Evolutionary conservation across 2,113 vertebrate genomes (phyloP), one percentile per base, ranked within the genome.

Genomic region (Ifrita kowaldi): DNA sequence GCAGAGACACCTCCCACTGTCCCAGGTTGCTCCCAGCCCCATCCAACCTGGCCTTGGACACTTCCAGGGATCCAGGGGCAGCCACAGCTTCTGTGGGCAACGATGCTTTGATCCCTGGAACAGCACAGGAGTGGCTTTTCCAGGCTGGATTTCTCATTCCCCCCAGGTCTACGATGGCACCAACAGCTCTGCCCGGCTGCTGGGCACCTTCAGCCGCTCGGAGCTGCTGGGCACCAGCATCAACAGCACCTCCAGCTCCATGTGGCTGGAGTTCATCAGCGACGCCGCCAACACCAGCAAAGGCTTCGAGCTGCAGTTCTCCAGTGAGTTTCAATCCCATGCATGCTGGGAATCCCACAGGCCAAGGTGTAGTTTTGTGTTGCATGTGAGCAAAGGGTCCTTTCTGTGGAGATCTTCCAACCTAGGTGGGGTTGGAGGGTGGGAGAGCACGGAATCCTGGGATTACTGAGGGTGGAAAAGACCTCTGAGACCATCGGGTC

Each of bases 211-310:
- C 91, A 99, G 98, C 80, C 98, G 75, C 86, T 98, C 96, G 0
- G 99, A 99, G 75, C 98, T 99, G 98, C 95, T 99, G 56, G 98
- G 99, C 68, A 95, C 98, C 76, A 98, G 97, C 50, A 96, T 99
- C 73, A 99, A 99, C 98, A 99, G 99, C 97, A 99, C 99, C 8
- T 99, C 99, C 97, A 99, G 99, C 98, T 98, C 98, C 87, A 98
- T 99, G 98, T 99, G 99, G 99, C 98, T 99, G 7, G 99, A 99
- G 93, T 99, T 99, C 88, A 98, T 99, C 97, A 98, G 98, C 10
- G 98, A 99, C 82, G 77, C 97, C 0, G 98, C 99, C 55, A 99
- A 99, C 97, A 99, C 98, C 65, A 99, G 99, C 88, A 99, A 99
- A 95, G 99, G 99, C 93, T 99, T 99, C 41, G 99, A 99, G 96